phyloP scores from a whole-genome alignment of 2,797 vertebrate species.

The Poeciliopsis infans region DNA sequence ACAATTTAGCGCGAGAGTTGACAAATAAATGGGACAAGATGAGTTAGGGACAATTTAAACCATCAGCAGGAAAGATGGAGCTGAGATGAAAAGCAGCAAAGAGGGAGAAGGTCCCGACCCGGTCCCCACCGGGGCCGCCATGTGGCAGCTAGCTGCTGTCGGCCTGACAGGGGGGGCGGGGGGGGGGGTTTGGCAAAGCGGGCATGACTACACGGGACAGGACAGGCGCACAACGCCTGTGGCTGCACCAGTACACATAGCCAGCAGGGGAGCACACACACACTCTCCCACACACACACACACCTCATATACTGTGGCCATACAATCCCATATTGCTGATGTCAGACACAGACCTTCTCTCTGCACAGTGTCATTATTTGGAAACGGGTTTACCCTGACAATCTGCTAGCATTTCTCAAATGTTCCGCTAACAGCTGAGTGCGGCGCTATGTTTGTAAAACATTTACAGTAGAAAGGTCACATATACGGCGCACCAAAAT shows the following conservation, averaged over 20 bases:
- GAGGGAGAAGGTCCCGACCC: slow-evolving; percentile 58
- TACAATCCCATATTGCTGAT: slow-evolving; percentile 58
- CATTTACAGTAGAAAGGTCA: slow-evolving; percentile 30
- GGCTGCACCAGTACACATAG: slow-evolving; percentile 76
- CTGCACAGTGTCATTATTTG: slow-evolving; percentile 42
- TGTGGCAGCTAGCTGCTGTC: slow-evolving; percentile 79
- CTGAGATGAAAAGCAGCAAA: slow-evolving; percentile 44
- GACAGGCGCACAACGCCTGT: slow-evolving; percentile 73
- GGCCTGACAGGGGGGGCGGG: slow-evolving; percentile 63
- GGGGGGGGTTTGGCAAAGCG: slow-evolving; percentile 77
- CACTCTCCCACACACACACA: slow-evolving; percentile 23
- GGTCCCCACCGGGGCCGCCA: slow-evolving; percentile 76
- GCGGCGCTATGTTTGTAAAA: slow-evolving; percentile 37
- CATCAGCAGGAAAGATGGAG: slow-evolving; percentile 16
- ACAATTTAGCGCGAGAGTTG: slow-evolving; percentile 36
- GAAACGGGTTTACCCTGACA: slow-evolving; percentile 38
- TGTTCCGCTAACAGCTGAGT: slow-evolving; percentile 33
- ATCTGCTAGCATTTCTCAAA: slow-evolving; percentile 34
- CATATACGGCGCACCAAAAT: slow-evolving; percentile 43
- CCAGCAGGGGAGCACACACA: slow-evolving; percentile 66
- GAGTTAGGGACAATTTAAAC: slow-evolving; percentile 37
- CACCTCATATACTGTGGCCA: slow-evolving; percentile 49
- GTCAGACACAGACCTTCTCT: slow-evolving; percentile 50
- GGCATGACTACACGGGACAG: slow-evolving; percentile 66
- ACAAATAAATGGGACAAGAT: slow-evolving; percentile 56